Evolutionary conservation across 2,113 vertebrate species (phyloP).

Genomic region (Silurus meridionalis): DNA sequence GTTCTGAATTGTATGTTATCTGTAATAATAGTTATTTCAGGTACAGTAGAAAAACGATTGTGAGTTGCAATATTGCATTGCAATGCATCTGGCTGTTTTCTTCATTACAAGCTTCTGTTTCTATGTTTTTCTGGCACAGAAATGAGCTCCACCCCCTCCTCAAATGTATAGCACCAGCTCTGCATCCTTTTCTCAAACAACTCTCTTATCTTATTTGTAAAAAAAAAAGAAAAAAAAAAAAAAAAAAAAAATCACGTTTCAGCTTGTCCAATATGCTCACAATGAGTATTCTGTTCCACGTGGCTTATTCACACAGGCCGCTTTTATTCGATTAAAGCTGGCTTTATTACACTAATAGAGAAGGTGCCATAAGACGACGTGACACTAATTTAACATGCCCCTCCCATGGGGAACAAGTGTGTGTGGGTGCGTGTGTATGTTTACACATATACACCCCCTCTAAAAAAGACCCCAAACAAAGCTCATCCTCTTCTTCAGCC

Average conservation of each 20-base stretch:
- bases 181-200: neutral
- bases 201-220: too few relatives aligned
- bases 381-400: slow-evolving; percentile 36
- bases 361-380: slow-evolving; percentile 9
- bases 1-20: neutral
- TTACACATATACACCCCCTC: neutral
- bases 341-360: slow-evolving; percentile 45
- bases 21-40: neutral
- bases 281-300: slow-evolving; percentile 29
- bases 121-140: neutral
- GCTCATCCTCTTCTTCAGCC: slow-evolving; percentile 30
- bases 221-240: too few relatives aligned
- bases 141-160: neutral
- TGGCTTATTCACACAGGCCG: slow-evolving; percentile 21
- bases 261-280: neutral
- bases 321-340: slow-evolving; percentile 47
- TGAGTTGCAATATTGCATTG: neutral
- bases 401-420: slow-evolving; percentile 12
- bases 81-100: neutral
- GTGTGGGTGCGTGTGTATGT: slow-evolving; percentile 11
- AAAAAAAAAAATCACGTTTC: neutral
- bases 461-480: slow-evolving; percentile 39
- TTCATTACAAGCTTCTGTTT: neutral
- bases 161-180: neutral
- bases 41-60: neutral